Conservation (phyloP, 2,797 vertebrate species). For the Aselliscus stoliczkanus region DNA sequence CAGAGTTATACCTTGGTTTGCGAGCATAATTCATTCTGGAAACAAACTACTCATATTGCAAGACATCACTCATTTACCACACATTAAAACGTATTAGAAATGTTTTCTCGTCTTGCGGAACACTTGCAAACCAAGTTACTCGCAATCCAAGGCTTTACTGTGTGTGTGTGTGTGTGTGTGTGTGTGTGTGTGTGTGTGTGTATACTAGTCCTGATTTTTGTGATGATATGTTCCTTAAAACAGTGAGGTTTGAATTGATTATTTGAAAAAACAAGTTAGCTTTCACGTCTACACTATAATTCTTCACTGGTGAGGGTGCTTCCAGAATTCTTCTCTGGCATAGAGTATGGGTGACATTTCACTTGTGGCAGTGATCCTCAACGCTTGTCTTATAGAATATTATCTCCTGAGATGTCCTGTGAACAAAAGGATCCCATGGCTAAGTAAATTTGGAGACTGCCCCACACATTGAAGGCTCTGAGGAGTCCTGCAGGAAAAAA, state of each 20-base stretch:
- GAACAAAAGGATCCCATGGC: neutral
- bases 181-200: too few relatives aligned
- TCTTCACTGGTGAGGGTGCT: neutral
- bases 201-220: neutral
- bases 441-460: neutral
- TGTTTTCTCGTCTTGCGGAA: too few relatives aligned
- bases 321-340: neutral
- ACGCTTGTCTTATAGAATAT: neutral
- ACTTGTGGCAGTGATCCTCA: neutral
- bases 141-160: too few relatives aligned
- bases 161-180: too few relatives aligned
- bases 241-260: neutral
- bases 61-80: too few relatives aligned
- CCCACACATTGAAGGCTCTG: neutral
- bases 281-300: neutral
- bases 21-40: too few relatives aligned
- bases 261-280: neutral
- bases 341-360: neutral
- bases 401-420: neutral
- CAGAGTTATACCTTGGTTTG: too few relatives aligned
- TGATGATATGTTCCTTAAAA: neutral
- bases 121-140: too few relatives aligned
- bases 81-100: too few relatives aligned
- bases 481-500: neutral
- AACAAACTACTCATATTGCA: too few relatives aligned